Evolutionary conservation across 2,888 invertebrate genomes (phyloP), one percentile per base, ranked within the genome.

Genomic region (Oasisia sp.): DNA sequence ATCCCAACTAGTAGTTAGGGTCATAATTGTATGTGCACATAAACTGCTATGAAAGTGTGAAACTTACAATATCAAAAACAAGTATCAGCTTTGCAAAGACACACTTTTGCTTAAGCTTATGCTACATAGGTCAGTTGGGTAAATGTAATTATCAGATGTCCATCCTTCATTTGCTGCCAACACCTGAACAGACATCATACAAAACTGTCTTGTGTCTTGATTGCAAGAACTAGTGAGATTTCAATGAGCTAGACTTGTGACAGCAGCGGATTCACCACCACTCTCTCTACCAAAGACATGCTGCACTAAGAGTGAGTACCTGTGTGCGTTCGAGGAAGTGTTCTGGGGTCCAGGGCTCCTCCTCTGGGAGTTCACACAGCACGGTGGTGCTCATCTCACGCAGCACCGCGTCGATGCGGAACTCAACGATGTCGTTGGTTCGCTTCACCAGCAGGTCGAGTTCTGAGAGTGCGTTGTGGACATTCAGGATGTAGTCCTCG

Each of bases 311-410:
- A 74, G 27, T 7, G 27, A 74, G 74, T 93, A 97, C 97, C 96
- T 98, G 98, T 8, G 98, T 98, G 94, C 97, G 97, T 95, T 98
- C 98, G 92, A 98, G 97, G 96, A 99, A 99, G 94, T 98, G 97
- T 93, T 98, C 98, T 74, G 98, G 97, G 0, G 97, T 97, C 98
- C 99, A 99, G 0, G 98, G 98, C 92, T 98, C 97, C 93, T 98
- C 98, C 96, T 97, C 97, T 19, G 99, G 99, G 92, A 99, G 96
- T 91, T 98, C 97, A 94, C 98, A 98, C 92, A 99, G 97, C 0
- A 97, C 97, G n/a, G 98, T 97, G 92, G 97, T 97, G 95, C 98
- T 98, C 98, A 99, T 99, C 94, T 98, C 98, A 93, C 97, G 97
- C 56, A 99, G 97, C 56, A 99, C 98, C 95, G 98, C 98, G 93